phyloP scores from a whole-genome alignment of 1,140 invertebrate genomes.

The Micrasema minimum region DNA sequence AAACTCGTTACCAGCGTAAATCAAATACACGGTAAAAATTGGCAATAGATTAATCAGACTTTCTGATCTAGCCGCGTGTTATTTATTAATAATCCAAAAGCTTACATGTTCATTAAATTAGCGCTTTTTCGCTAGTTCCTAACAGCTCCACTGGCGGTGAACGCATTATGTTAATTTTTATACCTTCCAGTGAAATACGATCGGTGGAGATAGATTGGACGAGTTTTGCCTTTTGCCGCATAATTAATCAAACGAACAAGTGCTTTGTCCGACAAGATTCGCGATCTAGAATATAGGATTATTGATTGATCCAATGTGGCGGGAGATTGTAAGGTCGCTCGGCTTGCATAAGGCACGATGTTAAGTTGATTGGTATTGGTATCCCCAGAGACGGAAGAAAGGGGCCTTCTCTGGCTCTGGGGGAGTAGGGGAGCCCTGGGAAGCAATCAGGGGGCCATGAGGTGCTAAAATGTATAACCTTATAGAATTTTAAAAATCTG shows the following conservation, averaged over 20 bases:
- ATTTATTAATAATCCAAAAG: neutral
- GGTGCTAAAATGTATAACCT: too few relatives aligned
- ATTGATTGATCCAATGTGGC: slow-evolving; percentile 17
- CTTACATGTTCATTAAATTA: slow-evolving; percentile 14
- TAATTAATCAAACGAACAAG: neutral
- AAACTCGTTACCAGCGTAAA: slow-evolving; percentile 6
- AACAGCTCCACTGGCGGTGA: neutral
- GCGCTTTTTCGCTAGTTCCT: slow-evolving; percentile 1
- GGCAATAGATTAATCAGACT: slow-evolving; percentile 7
- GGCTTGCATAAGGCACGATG: slow-evolving; percentile 1
- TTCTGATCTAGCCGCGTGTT: slow-evolving; percentile 7
- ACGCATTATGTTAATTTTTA: neutral
- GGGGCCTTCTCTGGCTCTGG: too few relatives aligned
- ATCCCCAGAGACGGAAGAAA: slow-evolving; percentile 4
- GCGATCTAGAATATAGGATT: neutral
- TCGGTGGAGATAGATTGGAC: neutral
- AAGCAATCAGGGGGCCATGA: too few relatives aligned
- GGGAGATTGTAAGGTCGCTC: slow-evolving; percentile 13
- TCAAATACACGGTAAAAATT: slow-evolving; percentile 9
- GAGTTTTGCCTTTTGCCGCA: neutral
- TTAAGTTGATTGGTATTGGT: neutral
- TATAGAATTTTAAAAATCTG: too few relatives aligned
- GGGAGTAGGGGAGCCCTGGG: too few relatives aligned
- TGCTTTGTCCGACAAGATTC: slow-evolving; percentile 1
- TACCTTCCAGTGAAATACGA: neutral